Evolutionary conservation across 2,113 vertebrate species (phyloP), one percentile per base, ranked within the genome.

Genomic region (Pontoporia blainvillei): DNA sequence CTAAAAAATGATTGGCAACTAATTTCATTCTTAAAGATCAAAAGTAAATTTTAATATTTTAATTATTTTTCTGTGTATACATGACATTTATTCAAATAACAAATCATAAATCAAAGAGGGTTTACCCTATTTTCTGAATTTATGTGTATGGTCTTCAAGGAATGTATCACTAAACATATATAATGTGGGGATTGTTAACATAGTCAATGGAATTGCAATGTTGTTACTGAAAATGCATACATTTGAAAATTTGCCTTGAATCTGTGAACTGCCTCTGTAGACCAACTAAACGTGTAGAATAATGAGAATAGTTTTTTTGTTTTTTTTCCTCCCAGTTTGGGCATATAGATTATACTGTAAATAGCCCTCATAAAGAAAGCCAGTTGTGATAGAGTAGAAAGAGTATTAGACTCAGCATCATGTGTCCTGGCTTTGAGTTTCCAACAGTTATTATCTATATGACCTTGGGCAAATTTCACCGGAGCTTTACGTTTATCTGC

Each of bases 21-120:
- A 81, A 71, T 84, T 94, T 86, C 7, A n/a, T 41, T 41, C 78
- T 86, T 86, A 64, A 6, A 76, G 34, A 87, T 83, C 34, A 57
- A 62, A 93, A 89, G 17, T 61, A 3, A 75, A 62, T 91, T 92
- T 91, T 75, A 62, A n/a, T 97, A 75, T 90, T 95, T 95, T 83
- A 75, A 67, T 57, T 29, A 46, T 84, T 91, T 81, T 41, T 75
- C 6, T 29, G 0, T 75, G 17, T 83, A 20, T 86, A 34, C 59
- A n/a, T 88, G 54, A 46, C 66, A 76, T 64, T 4, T 90, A 41
- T 8, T 90, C 31, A 61, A 14, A 81, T 91, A 95, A 52, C 29
- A 25, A 94, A 89, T 69, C 54, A 93, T 18, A 75, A 93, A 91
- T 69, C 54, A 67, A 64, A 57, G 36, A 79, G 31, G 18, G 6